Conservation (phyloP, 2,888 invertebrate species). For the Dichetophora obliterata region DNA sequence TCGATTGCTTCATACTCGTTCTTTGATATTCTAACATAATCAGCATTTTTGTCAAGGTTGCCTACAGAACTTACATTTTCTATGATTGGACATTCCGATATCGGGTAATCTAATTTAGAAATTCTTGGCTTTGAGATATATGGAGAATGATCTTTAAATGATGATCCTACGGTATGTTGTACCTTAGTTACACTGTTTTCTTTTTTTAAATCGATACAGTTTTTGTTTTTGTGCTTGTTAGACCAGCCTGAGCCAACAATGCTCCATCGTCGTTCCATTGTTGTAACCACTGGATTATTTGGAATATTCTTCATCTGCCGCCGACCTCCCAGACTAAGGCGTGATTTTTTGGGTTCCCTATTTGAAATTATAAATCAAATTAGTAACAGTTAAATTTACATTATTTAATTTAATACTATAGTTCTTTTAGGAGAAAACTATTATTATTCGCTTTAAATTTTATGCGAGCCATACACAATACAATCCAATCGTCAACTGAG, state of each 20-base stretch:
- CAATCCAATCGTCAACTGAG: no score
- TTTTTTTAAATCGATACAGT: neutral
- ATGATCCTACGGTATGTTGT: neutral
- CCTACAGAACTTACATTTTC: slow-evolving; percentile 40
- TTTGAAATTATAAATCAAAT: slow-evolving; percentile 41
- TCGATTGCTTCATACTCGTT: slow-evolving; percentile 84
- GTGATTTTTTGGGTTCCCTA: slow-evolving; percentile 57
- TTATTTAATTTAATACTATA: no score
- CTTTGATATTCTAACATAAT: slow-evolving; percentile 80
- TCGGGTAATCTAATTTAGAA: slow-evolving; percentile 42
- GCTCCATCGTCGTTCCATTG: slow-evolving; percentile 73
- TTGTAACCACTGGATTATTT: slow-evolving; percentile 54
- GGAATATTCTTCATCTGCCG: slow-evolving; percentile 50
- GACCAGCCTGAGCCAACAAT: slow-evolving; percentile 66
- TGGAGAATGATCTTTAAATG: slow-evolving; percentile 68
- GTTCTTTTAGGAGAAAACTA: no score
- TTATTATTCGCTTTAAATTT: no score
- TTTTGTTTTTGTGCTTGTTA: slow-evolving; percentile 37
- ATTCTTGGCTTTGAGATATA: slow-evolving; percentile 69
- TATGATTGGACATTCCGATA: slow-evolving; percentile 32
- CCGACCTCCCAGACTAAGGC: slow-evolving; percentile 54
- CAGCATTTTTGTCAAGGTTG: slow-evolving; percentile 69
- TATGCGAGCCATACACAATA: no score
- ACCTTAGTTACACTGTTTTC: neutral
- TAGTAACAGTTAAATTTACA: no score